phyloP scores from a whole-genome alignment of 2,888 invertebrate species.

The Lasioglossum villosulum region DNA sequence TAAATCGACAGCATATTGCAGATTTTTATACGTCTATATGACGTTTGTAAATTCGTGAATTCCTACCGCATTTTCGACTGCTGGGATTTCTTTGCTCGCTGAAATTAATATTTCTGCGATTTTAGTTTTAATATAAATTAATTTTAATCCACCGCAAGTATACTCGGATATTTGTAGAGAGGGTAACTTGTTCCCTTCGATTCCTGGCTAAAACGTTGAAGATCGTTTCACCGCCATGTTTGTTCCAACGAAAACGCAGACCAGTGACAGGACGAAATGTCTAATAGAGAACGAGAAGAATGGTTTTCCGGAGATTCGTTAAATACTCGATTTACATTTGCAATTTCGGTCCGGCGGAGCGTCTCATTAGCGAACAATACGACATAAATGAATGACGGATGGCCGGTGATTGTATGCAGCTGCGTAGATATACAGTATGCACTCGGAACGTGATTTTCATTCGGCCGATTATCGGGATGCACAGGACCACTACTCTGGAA shows the following conservation, averaged over 20 bases:
- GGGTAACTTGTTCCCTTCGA: no score
- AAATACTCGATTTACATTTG: slow-evolving; percentile 60
- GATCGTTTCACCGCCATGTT: no score
- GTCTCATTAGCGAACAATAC: slow-evolving; percentile 60
- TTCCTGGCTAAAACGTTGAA: no score
- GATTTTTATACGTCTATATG: no score
- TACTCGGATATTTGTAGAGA: no score
- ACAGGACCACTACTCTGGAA: slow-evolving; percentile 36
- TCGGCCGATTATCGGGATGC: slow-evolving; percentile 63
- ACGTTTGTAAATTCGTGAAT: no score
- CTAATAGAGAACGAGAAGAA: neutral
- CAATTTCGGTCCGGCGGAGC: slow-evolving; percentile 48
- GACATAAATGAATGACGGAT: slow-evolving; percentile 59
- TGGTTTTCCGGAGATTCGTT: neutral
- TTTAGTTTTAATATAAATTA: no score
- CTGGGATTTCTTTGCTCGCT: no score
- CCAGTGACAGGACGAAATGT: neutral
- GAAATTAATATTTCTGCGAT: no score
- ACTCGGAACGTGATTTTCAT: slow-evolving; percentile 57
- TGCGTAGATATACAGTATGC: neutral
- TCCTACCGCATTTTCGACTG: no score
- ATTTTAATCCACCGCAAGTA: no score
- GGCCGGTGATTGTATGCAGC: slow-evolving; percentile 7
- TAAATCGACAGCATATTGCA: no score
- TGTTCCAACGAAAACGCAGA: neutral